Evolutionary conservation across 2,888 invertebrate species (phyloP), one percentile per base, ranked within the genome.

Genomic region (Agonopterix heracliana): DNA sequence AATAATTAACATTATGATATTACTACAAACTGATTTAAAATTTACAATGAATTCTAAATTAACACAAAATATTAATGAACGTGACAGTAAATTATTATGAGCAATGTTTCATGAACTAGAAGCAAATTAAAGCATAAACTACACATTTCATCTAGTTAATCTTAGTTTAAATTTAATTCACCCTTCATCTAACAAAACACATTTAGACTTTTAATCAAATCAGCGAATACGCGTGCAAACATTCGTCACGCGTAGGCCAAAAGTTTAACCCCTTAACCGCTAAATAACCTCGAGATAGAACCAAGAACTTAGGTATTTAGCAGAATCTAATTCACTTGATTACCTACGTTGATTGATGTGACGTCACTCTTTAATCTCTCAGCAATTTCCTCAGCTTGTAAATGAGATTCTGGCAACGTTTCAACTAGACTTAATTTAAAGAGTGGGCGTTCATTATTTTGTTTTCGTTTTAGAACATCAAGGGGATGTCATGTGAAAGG

Each of bases 341-440:
- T 64, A 64, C 67, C 63, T 61, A 64, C 63, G 63, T 64, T 70
- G 72, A 71, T 68, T 64, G 69, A 71, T 71, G 64, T 46, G 59
- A 56, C 53, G 52, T 56, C 53, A 63, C 63, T 65, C 54, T 47
- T 54, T 53, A 56, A 57, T 61, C 55, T 52, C 54, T 51, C 53
- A 26, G 53, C 48, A 51, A 50, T 50, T 56, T 51, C 51, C 54
- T 48, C 45, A 26, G 47, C 43, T 44, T 12, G 11, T 38, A 11
- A 47, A 49, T 53, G 50, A 48, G 48, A 53, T 52, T 52, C 50
- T 34, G 35, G 44, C 38, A 49, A 54, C 50, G 35, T 48, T 48
- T 48, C 34, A 11, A 9, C 12, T n/a, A 43, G 44, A 50, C 46
- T 53, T 48, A 42, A 50, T 48, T 55, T 50, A 35, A 48, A 38